Percentiles rank a stretch among this genome's conserved stretches.
Conservation (phyloP, 2,888 invertebrate genomes). For the Diaphora mendica region DNA sequence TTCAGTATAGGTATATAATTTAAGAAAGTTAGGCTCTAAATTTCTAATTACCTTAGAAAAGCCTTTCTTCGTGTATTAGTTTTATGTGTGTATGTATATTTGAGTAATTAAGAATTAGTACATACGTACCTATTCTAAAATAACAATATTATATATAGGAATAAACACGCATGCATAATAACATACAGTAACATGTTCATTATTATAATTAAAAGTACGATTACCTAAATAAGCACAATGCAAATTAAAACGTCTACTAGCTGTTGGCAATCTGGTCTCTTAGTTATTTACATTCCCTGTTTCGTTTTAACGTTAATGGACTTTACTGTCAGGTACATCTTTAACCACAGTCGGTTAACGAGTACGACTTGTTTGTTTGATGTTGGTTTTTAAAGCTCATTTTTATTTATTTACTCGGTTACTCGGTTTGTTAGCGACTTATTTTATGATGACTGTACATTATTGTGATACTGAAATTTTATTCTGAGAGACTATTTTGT, state of each 20-base stretch:
- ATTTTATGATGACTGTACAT: background rate
- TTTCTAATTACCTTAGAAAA: slow-evolving; percentile 6
- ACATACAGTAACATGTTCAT: background rate
- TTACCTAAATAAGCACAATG: slow-evolving; percentile 15
- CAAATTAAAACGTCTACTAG: slow-evolving; percentile 35
- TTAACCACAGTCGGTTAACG: slow-evolving; percentile 51
- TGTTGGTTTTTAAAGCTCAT: slow-evolving; percentile 21
- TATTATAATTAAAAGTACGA: slow-evolving; percentile 13
- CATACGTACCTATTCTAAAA: background rate
- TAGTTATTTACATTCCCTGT: slow-evolving; percentile 68
- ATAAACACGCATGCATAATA: background rate
- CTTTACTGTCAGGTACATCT: slow-evolving; percentile 65
- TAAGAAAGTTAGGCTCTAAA: slow-evolving; percentile 8
- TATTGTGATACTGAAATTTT: background rate
- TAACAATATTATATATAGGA: background rate
- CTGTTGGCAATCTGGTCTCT: slow-evolving; percentile 50
- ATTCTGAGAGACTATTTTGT: background rate
- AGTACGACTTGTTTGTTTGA: slow-evolving; percentile 24
- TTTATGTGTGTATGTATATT: background rate
- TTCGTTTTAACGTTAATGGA: slow-evolving; percentile 65
- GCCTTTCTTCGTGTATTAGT: background rate
- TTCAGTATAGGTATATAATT: slow-evolving; percentile 12
- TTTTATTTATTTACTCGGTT: slow-evolving; percentile 6
- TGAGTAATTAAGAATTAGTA: background rate
- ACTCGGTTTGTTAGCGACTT: background rate